These are phyloP conservation scores for Tenthredo livida DNA, from an alignment of 2,888 invertebrate species.

Conservation along the genomic window DNA sequence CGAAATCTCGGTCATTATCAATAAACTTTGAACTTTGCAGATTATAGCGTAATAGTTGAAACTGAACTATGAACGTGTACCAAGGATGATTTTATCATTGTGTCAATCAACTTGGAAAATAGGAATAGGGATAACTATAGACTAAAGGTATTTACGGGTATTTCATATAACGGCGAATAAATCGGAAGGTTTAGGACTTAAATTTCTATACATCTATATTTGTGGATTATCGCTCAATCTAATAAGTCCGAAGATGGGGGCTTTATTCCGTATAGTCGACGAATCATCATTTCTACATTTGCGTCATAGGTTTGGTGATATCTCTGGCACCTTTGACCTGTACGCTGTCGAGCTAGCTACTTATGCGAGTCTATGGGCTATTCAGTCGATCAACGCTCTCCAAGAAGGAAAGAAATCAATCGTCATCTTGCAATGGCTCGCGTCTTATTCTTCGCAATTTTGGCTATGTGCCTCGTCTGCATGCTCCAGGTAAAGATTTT, in stretches of 20 bases:
- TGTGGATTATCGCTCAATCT: background rate
- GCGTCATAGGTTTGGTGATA: constrained; percentile 3
- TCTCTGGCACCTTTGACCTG: constrained; percentile 28
- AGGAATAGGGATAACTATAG: background rate
- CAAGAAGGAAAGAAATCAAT: constrained; percentile 23
- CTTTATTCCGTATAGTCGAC: background rate
- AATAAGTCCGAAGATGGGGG: background rate
- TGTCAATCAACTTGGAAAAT: background rate
- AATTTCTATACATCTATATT: too few species aligned
- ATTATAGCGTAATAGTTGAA: background rate
- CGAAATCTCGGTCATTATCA: background rate
- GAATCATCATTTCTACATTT: background rate
- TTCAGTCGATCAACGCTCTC: constrained; percentile 36
- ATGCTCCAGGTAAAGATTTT: constrained; percentile 64
- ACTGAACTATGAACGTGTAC: background rate
- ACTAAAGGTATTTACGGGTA: too few species aligned
- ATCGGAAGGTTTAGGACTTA: too few species aligned
- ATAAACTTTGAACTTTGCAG: background rate
- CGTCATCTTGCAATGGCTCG: constrained; percentile 64
- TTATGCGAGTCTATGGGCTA: background rate
- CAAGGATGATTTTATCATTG: background rate
- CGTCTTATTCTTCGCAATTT: constrained; percentile 59
- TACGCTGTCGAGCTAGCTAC: background rate
- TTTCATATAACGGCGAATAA: too few species aligned
- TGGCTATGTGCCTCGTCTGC: constrained; percentile 62